Evolutionary conservation across 2,797 vertebrate species (phyloP).

Genomic region (Pristis pectinata): DNA sequence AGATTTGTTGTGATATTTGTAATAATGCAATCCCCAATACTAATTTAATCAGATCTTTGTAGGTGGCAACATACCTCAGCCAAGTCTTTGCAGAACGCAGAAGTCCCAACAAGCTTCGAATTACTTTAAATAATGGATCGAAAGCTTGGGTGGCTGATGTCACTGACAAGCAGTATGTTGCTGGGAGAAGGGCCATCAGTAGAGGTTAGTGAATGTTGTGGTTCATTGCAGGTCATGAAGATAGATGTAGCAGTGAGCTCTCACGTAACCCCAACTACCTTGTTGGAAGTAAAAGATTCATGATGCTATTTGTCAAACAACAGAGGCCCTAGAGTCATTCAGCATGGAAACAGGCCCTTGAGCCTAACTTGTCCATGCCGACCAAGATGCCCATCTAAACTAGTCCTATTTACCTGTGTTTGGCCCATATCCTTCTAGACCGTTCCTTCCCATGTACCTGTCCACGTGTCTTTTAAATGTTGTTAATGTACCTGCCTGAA

Average conservation of each 20-base stretch:
- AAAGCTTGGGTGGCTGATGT: constrained; percentile 73
- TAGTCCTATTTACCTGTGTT: no score
- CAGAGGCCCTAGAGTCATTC: no score
- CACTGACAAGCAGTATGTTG: constrained; percentile 63
- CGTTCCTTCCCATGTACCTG: no score
- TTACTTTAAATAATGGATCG: constrained; percentile 68
- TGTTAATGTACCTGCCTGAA: no score
- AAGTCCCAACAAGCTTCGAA: constrained; percentile 76
- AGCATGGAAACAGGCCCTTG: no score
- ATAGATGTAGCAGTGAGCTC: not conserved
- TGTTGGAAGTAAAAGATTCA: not conserved
- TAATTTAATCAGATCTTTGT: not conserved
- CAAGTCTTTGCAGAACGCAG: constrained; percentile 70
- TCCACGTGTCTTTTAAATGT: no score
- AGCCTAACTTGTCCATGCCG: no score
- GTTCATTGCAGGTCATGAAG: not conserved
- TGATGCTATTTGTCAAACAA: not conserved
- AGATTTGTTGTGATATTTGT: not conserved
- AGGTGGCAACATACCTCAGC: constrained; percentile 79
- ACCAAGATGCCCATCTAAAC: no score
- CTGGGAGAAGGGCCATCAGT: constrained; percentile 70
- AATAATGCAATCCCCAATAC: not conserved
- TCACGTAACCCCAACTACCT: not conserved
- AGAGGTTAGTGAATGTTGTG: constrained; percentile 57
- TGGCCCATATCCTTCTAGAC: no score